Evolutionary conservation across 2,113 vertebrate species (phyloP).

Genomic region (Sorex araneus): DNA sequence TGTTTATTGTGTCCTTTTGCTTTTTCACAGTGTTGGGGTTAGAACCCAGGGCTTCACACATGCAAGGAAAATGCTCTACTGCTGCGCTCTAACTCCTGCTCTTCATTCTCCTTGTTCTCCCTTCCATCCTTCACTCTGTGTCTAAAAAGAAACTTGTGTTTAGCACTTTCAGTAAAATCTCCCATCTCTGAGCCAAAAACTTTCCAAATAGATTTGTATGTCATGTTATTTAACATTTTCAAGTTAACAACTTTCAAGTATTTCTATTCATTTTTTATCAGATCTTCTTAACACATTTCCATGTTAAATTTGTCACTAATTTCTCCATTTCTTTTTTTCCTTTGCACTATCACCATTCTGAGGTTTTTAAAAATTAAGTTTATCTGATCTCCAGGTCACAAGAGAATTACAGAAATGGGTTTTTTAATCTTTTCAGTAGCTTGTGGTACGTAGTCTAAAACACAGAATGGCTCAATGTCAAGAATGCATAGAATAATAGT

Average conservation of each 20-base stretch:
- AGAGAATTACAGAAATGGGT: neutral
- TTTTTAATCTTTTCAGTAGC: neutral
- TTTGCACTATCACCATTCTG: conserved; percentile 43
- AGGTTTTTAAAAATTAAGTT: conserved; percentile 12
- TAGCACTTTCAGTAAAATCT: conserved; percentile 45
- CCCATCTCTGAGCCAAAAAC: conserved; percentile 62
- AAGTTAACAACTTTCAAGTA: conserved; percentile 63
- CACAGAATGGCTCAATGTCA: neutral
- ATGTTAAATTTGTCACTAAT: conserved; percentile 66
- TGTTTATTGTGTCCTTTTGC: no score
- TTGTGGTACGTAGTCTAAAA: conserved; percentile 36
- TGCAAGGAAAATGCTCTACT: no score
- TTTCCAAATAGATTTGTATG: conserved; percentile 58
- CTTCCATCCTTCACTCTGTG: neutral
- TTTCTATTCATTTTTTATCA: conserved; percentile 66
- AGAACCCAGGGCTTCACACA: no score
- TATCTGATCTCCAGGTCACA: neutral
- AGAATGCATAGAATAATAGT: neutral
- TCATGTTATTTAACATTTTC: conserved; percentile 66
- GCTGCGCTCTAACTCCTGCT: no score
- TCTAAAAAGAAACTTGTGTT: conserved; percentile 40
- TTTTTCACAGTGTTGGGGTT: no score
- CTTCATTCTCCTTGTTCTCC: neutral
- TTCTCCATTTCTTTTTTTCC: conserved; percentile 52
- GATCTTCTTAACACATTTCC: conserved; percentile 58